Evolutionary conservation across 2,888 invertebrate genomes (phyloP).

Genomic region (Apocheima hispidaria): DNA sequence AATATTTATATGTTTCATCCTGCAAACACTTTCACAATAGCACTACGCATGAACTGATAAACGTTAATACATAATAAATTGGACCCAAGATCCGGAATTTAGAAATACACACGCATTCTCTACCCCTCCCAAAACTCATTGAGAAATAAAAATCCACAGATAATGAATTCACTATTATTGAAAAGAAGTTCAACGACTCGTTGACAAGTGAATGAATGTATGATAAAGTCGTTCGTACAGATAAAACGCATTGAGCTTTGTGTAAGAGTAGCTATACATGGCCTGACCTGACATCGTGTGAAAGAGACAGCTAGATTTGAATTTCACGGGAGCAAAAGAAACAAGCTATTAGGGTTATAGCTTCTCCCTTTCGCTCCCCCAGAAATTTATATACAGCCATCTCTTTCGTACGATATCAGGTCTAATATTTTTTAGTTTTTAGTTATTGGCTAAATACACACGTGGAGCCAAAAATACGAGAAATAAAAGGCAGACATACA

Average conservation of each 20-base stretch:
- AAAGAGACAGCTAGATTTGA: too few relatives aligned
- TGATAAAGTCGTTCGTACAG: background rate
- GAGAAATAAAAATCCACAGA: slow-evolving; percentile 79
- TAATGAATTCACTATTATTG: slow-evolving; percentile 49
- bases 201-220: slow-evolving; percentile 42
- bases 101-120: slow-evolving; percentile 81
- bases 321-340: background rate
- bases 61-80: slow-evolving; percentile 65
- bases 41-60: slow-evolving; percentile 67
- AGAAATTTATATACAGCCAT: too few relatives aligned
- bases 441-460: too few relatives aligned
- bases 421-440: too few relatives aligned
- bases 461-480: too few relatives aligned
- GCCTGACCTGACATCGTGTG: too few relatives aligned
- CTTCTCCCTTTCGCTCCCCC: too few relatives aligned
- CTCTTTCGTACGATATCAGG: too few relatives aligned
- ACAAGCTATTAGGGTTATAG: background rate
- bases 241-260: too few relatives aligned
- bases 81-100: slow-evolving; percentile 70
- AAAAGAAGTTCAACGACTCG: slow-evolving; percentile 51
- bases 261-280: too few relatives aligned
- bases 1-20: slow-evolving; percentile 63
- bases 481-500: too few relatives aligned
- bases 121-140: slow-evolving; percentile 83
- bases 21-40: slow-evolving; percentile 69